Percentiles rank a stretch among this genome's conserved stretches.
phyloP scores from a whole-genome alignment of 2,797 vertebrate species.

The Catharus ustulatus region DNA sequence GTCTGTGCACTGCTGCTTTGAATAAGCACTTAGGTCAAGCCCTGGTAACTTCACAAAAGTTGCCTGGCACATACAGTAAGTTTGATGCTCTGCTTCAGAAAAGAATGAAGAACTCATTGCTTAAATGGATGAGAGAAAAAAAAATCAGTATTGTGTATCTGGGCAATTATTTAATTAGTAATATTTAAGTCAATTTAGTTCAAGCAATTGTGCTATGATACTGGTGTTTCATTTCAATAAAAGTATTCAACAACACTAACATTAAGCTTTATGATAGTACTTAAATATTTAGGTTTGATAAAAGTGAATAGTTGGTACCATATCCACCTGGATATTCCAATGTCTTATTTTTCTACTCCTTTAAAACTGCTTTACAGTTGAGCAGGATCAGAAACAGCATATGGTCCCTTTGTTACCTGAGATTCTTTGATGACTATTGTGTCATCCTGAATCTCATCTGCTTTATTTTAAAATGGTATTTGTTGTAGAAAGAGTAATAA shows the following conservation, averaged over 20 bases:
- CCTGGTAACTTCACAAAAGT: neutral
- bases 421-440: neutral
- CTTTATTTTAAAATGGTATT: neutral
- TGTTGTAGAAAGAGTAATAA: neutral
- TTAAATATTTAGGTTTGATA: neutral
- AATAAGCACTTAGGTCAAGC: neutral
- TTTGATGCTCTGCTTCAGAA: neutral
- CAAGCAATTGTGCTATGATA: neutral
- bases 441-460: neutral
- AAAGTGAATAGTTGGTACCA: neutral
- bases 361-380: neutral
- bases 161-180: neutral
- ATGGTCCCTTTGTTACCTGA: neutral
- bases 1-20: neutral
- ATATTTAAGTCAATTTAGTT: neutral
- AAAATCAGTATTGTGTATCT: neutral
- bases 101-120: neutral
- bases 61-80: neutral
- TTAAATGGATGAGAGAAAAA: neutral
- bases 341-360: neutral
- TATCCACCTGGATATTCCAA: neutral
- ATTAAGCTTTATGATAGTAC: neutral
- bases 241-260: neutral
- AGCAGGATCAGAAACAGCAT: neutral
- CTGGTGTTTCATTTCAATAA: neutral